Base-by-base conservation (phyloP, 2,888 invertebrate genomes). In the Gandaritis pyraliata region DNA sequence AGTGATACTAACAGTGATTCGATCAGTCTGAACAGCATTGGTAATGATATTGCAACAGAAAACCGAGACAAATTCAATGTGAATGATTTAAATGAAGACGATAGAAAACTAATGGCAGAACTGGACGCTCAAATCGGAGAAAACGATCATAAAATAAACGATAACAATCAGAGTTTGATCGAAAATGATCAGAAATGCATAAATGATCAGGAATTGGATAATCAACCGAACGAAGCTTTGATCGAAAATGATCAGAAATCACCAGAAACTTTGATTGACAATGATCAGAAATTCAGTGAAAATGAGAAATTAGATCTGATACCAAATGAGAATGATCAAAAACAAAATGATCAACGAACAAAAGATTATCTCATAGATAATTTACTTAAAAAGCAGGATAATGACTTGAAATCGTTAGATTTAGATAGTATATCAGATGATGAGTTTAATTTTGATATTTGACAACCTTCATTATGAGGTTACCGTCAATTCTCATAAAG, bases 401-500 rank as follows among this genome's bases (percentile, higher is more conserved):
- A 33, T 0, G 69, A 70, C 16, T 36, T 68, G 3, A 70, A 60
- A 39, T 70, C 75, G 0, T 54, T 74, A 61, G 77, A 78, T 23
- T 64, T 82, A 30, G 81, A 82, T 23, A 72, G 53, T 48, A 71
- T 81, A 45, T 80, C 79, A 0, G 80, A 82, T 48, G 78, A 74
- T 4, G 79, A 81, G 0, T 77, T 76, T 13, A 61, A 76, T 70
- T 75, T 77, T 62, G 74, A 79, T 52, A 57, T 66, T 2, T 68
- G 51, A 60, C 23, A 23, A 23, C 6, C 2, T 23, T 5, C 23
- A 5, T 23, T 23, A 23, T 23, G 23, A 23, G 23, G 23, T 23
- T n/a, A n/a, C n/a, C n/a, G n/a, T n/a, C n/a, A n/a, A n/a, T n/a
- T n/a, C n/a, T n/a, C n/a, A n/a, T n/a, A n/a, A n/a, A n/a, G n/a